phyloP scores from a whole-genome alignment of 2,797 vertebrate species.

The Tapera naevia region DNA sequence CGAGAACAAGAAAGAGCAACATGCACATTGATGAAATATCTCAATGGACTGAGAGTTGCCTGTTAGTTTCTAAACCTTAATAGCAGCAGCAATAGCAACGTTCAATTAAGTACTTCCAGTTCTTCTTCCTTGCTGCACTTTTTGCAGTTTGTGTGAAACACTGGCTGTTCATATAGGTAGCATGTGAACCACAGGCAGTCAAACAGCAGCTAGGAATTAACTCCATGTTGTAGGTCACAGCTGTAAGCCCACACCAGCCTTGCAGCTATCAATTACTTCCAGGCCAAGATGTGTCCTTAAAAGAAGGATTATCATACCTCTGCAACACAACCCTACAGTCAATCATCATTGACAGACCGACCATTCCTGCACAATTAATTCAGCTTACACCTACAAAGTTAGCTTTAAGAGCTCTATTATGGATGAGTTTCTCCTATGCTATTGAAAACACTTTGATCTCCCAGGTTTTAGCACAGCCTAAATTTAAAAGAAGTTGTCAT shows the following conservation, averaged over 20 bases:
- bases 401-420: background rate
- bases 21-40: rapidly evolving
- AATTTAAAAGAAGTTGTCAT: slow-evolving; percentile 12
- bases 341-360: rapidly evolving
- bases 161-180: background rate
- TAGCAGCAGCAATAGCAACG: background rate
- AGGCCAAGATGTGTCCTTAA: background rate
- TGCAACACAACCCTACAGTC: background rate
- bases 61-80: background rate
- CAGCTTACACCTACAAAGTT: background rate
- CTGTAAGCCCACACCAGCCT: background rate
- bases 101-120: background rate
- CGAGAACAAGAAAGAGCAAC: background rate
- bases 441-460: slow-evolving; percentile 3
- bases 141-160: background rate
- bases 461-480: background rate
- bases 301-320: background rate
- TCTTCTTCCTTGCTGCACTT: background rate
- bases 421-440: background rate
- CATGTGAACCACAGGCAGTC: background rate
- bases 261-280: background rate
- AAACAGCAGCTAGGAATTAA: background rate
- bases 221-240: background rate
- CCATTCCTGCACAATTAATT: background rate
- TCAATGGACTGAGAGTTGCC: background rate